Conservation (phyloP, 2,888 invertebrate genomes). For the Sphaerophoria rueppellii region DNA sequence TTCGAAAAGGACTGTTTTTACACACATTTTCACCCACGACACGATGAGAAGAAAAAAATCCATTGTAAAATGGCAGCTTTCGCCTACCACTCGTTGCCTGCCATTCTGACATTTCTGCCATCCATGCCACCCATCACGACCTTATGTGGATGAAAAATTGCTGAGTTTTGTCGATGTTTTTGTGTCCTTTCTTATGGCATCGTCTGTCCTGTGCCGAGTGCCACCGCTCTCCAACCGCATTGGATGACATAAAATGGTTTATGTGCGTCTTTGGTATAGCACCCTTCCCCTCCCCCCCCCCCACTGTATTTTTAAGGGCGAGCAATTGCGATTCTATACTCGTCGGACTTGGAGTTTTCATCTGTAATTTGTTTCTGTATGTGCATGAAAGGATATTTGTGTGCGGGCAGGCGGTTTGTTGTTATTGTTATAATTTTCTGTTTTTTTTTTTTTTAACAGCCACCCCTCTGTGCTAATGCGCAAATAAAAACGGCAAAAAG, state of each 20-base stretch:
- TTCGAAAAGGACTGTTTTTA: conserved; percentile 55
- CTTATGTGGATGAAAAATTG: conserved; percentile 64
- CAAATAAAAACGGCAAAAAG: conserved; percentile 83
- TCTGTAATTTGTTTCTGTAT: conserved; percentile 72
- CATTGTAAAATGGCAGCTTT: conserved; percentile 72
- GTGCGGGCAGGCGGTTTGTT: conserved; percentile 62
- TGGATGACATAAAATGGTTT: conserved; percentile 72
- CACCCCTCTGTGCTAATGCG: conserved; percentile 82
- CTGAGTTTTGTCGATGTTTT: conserved; percentile 65
- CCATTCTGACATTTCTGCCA: conserved; percentile 19
- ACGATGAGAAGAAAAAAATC: conserved; percentile 42
- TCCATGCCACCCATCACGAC: conserved; percentile 52
- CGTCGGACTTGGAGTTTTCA: conserved; percentile 41
- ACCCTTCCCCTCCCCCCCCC: background rate
- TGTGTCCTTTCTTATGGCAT: conserved; percentile 47
- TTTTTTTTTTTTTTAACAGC: conserved; percentile 30
- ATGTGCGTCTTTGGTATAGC: conserved; percentile 65
- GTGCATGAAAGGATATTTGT: conserved; percentile 51
- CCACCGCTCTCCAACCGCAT: conserved; percentile 52
- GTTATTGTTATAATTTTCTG: background rate
- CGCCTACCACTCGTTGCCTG: conserved; percentile 41
- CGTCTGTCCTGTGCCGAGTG: conserved; percentile 42
- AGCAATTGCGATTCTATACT: conserved; percentile 46
- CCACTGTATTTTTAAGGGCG: background rate
- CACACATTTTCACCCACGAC: conserved; percentile 72